A percentile compares a stretch with the other conserved stretches of the same genome.
Conservation (phyloP, 2,888 invertebrate genomes). For the Eilema griseolum region DNA sequence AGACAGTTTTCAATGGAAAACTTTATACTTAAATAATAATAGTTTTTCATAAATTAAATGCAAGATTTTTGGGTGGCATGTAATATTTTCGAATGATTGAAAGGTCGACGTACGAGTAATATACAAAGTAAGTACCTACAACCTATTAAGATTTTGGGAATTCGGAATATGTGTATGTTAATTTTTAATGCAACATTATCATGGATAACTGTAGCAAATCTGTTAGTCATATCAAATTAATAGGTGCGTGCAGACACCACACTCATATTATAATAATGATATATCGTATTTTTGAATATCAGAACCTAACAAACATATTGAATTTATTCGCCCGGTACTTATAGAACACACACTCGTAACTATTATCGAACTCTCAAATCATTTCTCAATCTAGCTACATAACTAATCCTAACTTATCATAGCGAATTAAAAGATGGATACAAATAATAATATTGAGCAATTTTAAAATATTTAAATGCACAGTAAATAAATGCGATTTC, state of each 20-base stretch:
- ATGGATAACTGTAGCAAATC: neutral
- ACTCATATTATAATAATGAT: neutral
- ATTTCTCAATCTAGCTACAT: conserved; percentile 51
- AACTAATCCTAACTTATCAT: conserved; percentile 41
- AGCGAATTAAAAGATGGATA: conserved; percentile 57
- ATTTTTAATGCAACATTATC: no score
- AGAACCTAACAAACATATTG: neutral
- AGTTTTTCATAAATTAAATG: conserved; percentile 76
- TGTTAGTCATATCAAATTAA: neutral
- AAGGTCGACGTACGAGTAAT: conserved; percentile 46
- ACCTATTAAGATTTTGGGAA: no score
- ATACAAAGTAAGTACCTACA: conserved; percentile 1
- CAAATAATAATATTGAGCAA: conserved; percentile 74
- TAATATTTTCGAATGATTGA: conserved; percentile 58
- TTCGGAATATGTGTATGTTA: no score
- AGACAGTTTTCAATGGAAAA: conserved; percentile 69
- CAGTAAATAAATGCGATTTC: conserved; percentile 66
- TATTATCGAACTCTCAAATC: conserved; percentile 54
- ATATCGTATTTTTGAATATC: neutral
- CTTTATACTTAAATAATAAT: conserved; percentile 67
- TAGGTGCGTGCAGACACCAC: neutral
- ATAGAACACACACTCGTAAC: conserved; percentile 6
- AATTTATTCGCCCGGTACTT: conserved; percentile 8
- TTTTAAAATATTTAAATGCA: conserved; percentile 68
- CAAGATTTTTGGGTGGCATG: conserved; percentile 83